Conservation (phyloP, 2,797 vertebrate genomes). For the Enteromius anoplus region DNA sequence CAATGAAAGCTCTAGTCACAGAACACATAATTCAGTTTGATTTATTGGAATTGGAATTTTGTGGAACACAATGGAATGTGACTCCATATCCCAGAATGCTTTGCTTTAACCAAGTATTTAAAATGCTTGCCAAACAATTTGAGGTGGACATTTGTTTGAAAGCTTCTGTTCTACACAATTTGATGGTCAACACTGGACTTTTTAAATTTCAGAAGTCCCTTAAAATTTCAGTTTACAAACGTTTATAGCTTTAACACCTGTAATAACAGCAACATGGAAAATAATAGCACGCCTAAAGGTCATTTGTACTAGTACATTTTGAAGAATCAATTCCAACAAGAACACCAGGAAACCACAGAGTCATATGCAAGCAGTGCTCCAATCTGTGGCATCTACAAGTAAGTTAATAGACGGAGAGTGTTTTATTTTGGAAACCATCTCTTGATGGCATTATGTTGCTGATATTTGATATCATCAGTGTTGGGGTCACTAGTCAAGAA, state of each 20-base stretch:
- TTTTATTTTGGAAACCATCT: neutral
- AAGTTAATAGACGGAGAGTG: no score
- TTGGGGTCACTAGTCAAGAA: no score
- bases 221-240: no score
- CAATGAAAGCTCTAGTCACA: no score
- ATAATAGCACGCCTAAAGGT: conserved; percentile 13
- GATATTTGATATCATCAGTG: neutral
- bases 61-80: no score
- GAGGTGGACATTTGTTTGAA: conserved; percentile 2
- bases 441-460: neutral
- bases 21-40: no score
- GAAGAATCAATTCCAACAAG: neutral
- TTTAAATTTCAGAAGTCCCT: no score
- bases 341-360: no score
- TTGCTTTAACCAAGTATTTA: neutral
- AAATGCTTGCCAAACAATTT: neutral
- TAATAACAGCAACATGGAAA: neutral
- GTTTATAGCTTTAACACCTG: neutral
- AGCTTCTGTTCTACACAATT: conserved; percentile 5
- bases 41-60: no score
- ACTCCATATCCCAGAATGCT: neutral
- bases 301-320: neutral
- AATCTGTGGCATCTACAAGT: no score
- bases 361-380: no score
- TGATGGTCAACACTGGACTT: neutral